Evolutionary conservation across 1,140 invertebrate genomes (phyloP).

Genomic region (Lethocerus indicus): DNA sequence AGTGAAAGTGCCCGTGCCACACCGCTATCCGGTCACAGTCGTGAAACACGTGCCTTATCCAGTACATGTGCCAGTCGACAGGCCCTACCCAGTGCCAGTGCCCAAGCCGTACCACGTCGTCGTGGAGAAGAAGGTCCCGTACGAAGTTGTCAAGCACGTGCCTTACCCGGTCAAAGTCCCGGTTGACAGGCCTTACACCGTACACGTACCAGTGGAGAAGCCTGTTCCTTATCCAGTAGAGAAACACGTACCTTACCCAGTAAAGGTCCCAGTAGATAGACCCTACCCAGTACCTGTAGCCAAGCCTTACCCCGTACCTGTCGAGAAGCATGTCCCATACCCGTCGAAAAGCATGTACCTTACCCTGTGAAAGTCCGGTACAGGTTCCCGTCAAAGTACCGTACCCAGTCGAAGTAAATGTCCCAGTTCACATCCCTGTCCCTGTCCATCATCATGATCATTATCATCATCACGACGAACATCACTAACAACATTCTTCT

Average conservation of each 20-base stretch:
- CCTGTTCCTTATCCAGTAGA: slow-evolving; percentile 33
- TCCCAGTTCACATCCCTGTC: too few species aligned
- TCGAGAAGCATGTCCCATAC: slow-evolving; percentile 60
- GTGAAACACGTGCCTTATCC: too few species aligned
- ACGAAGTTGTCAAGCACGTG: slow-evolving; percentile 51
- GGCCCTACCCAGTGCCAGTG: too few species aligned
- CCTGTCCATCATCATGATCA: too few species aligned
- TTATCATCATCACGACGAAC: too few species aligned
- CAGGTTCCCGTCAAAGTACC: too few species aligned
- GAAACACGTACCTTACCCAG: slow-evolving; percentile 41
- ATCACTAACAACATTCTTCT: too few species aligned
- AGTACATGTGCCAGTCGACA: too few species aligned
- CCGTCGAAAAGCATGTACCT: slow-evolving; percentile 37
- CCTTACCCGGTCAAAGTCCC: slow-evolving; percentile 52
- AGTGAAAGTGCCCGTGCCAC: too few species aligned
- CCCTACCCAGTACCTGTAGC: slow-evolving; percentile 26
- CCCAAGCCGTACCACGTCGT: slow-evolving; percentile 20
- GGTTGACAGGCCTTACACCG: slow-evolving; percentile 41
- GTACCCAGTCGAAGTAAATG: too few species aligned
- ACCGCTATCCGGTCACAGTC: too few species aligned
- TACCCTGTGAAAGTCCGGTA: too few species aligned
- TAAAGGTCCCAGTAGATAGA: slow-evolving; percentile 40
- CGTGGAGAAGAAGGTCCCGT: slow-evolving; percentile 28
- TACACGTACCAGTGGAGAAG: slow-evolving; percentile 30
- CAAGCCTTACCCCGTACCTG: slow-evolving; percentile 29